Percentiles rank a stretch among this genome's conserved stretches.
These are phyloP conservation scores for Panopea generosa DNA, from an alignment of 2,888 invertebrate genomes.

Conservation along the genomic window DNA sequence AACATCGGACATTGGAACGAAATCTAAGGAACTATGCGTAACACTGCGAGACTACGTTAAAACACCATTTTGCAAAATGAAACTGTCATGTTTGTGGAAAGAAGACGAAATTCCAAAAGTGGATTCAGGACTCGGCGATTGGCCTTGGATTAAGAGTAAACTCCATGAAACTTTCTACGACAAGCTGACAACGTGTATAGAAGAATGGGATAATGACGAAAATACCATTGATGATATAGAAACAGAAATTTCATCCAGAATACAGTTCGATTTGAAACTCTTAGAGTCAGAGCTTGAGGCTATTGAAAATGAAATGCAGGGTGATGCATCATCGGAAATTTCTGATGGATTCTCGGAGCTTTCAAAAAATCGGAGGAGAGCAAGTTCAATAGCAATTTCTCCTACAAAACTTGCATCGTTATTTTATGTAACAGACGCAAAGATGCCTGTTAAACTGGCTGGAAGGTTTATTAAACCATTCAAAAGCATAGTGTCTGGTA, in stretches of 20 bases:
- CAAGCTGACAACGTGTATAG: constrained; percentile 47
- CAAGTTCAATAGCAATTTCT: constrained; percentile 11
- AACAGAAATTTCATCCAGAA: constrained; percentile 43
- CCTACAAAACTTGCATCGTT: constrained; percentile 1
- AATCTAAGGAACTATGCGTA: constrained; percentile 44
- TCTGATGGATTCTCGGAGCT: constrained; percentile 16
- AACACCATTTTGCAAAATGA: constrained; percentile 28
- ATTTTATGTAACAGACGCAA: constrained; percentile 26
- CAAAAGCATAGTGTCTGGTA: constrained; percentile 17
- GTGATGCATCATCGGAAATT: constrained; percentile 23
- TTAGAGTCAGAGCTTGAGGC: constrained; percentile 66
- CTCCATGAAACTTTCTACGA: constrained; percentile 58
- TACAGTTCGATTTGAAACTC: constrained; percentile 63
- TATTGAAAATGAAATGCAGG: constrained; percentile 64
- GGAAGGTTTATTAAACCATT: constrained; percentile 48
- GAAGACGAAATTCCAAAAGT: constrained; percentile 56
- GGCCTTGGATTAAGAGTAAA: constrained; percentile 51
- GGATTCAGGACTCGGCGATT: constrained; percentile 45
- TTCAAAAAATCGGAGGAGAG: constrained; percentile 32
- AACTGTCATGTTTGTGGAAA: constrained; percentile 53
- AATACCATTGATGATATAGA: constrained; percentile 48
- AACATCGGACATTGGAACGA: constrained; percentile 34
- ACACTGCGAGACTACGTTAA: constrained; percentile 39
- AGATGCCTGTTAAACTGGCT: constrained; percentile 50
- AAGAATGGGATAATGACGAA: constrained; percentile 63